Evolutionary conservation across 2,888 invertebrate genomes (phyloP).

Genomic region (Antheraea assamensis): DNA sequence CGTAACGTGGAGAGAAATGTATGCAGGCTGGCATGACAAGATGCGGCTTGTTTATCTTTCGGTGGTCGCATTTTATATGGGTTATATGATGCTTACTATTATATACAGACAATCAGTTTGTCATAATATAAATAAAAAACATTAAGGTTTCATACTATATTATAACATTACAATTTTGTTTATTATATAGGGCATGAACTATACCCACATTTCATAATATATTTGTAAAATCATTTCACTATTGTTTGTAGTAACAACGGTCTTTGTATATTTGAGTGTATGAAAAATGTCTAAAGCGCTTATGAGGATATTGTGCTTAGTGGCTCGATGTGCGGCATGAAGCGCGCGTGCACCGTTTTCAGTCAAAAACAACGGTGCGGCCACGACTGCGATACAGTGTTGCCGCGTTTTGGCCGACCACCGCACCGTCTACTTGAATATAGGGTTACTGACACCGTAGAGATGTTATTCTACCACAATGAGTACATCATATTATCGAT

Average conservation of each 20-base stretch:
- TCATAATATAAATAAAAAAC: too few relatives aligned
- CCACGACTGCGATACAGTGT: slow-evolving; percentile 74
- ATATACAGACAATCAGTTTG: too few relatives aligned
- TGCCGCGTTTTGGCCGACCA: slow-evolving; percentile 62
- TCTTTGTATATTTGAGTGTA: neutral
- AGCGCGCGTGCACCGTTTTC: slow-evolving; percentile 78
- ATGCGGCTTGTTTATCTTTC: too few relatives aligned
- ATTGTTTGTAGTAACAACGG: neutral
- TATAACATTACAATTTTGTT: too few relatives aligned
- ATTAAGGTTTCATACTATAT: too few relatives aligned
- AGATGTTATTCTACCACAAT: slow-evolving; percentile 35
- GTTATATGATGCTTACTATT: too few relatives aligned
- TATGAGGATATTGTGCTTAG: slow-evolving; percentile 33
- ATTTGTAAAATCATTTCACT: too few relatives aligned
- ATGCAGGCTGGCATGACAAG: too few relatives aligned
- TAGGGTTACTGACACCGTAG: slow-evolving; percentile 43
- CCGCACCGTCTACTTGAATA: slow-evolving; percentile 54
- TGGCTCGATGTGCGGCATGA: slow-evolving; percentile 58
- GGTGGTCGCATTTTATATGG: too few relatives aligned
- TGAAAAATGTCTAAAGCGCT: neutral
- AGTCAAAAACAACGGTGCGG: slow-evolving; percentile 75
- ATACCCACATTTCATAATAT: too few relatives aligned
- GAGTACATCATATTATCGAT: neutral
- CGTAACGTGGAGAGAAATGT: too few relatives aligned
- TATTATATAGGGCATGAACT: too few relatives aligned